Conservation (phyloP, 2,113 vertebrate genomes). For the Sminthopsis crassicaudata region DNA sequence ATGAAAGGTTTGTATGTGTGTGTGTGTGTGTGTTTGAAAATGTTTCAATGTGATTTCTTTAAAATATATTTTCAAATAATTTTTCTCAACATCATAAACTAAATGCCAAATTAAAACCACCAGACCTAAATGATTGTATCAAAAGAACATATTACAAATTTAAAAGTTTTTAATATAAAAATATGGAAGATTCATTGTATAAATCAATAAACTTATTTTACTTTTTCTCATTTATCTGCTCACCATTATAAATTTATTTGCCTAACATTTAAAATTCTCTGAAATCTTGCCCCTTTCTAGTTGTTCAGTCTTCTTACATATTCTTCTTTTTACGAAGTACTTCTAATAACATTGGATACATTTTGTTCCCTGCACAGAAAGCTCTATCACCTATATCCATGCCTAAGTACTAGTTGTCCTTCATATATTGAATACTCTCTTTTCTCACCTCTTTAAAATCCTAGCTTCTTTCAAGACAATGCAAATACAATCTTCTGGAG, state of each 20-base stretch:
- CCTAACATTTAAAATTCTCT: not conserved
- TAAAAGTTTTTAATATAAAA: not conserved
- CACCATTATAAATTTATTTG: not conserved
- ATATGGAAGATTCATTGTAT: not conserved
- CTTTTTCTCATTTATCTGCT: not conserved
- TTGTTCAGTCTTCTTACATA: not conserved
- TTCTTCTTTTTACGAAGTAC: not conserved
- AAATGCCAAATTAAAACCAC: not conserved
- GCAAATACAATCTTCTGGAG: not conserved
- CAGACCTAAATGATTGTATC: not conserved
- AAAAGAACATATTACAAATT: not conserved
- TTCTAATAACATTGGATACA: not conserved
- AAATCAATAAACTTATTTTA: not conserved
- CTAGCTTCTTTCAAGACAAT: not conserved
- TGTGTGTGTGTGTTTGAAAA: not conserved
- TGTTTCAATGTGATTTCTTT: not conserved
- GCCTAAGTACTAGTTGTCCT: not conserved
- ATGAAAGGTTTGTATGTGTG: too few species aligned
- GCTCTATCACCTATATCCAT: not conserved
- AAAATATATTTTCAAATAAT: not conserved
- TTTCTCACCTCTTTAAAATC: not conserved
- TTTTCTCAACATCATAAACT: not conserved
- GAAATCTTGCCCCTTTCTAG: not conserved
- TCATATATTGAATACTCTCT: not conserved
- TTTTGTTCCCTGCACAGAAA: not conserved